Base-by-base conservation (phyloP, 92 coral and sea anemone species). In the Isaurus tuberculatus region DNA sequence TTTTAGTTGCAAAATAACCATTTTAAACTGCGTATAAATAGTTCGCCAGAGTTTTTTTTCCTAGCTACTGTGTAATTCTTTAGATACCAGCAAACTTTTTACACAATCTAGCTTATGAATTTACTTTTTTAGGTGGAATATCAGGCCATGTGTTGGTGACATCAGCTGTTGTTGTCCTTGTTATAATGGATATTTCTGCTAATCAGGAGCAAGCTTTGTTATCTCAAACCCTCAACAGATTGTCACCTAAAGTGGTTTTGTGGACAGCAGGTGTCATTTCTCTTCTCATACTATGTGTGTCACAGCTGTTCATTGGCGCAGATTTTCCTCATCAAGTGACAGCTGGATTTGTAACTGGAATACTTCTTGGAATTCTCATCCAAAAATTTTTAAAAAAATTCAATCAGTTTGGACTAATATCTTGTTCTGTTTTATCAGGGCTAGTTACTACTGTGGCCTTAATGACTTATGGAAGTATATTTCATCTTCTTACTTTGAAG, bases 261-360 rank as follows among this genome's bases (percentile, higher is more conserved):
- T 84, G 88, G 88, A 60, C 30, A 44, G 48, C 46, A 3, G 42
- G 72, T 57, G 43, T 37, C 27, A 46, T 29, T 7, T 61, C 55
- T 26, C 74, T 84, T 28, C 31, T 73, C 25, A 48, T 84, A 22
- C 73, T 74, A n/a, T 36, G 63, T 16, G 3, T 74, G 7, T 84
- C 88, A 49, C 79, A 70, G 51, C 49, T 74, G n/a, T 84, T 58
- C 46, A 29, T 84, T 61, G 88, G 83, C 10, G 82, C 83, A 7
- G 73, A 84, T 37, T 84, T 84, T 26, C 88, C 88, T 26, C 88
- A 84, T 84, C 88, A 84, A 74, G 72, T 84, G 74, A 13, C 65
- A 25, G 32, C 68, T 30, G 82, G 82, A 36, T 70, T 77, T 23
- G 6, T 77, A 6, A 70, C 75, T 28, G 88, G 88, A 14, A 26